Percentiles rank a stretch among this genome's conserved stretches.
phyloP scores from a whole-genome alignment of 2,797 vertebrate species.

The Jordanella pulchra region DNA sequence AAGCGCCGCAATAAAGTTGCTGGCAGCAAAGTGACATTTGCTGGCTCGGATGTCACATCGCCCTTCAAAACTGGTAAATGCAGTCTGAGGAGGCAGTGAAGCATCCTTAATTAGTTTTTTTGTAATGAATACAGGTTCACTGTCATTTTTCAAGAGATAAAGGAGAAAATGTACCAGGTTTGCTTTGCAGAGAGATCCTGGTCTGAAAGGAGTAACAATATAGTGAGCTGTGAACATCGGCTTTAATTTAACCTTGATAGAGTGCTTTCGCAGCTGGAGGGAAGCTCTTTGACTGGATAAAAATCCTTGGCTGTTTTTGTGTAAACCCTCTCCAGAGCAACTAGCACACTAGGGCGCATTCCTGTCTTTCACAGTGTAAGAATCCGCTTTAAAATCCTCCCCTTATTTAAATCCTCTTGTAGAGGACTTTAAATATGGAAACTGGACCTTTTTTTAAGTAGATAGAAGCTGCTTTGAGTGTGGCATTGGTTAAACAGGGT shows the following conservation, averaged over 20 bases:
- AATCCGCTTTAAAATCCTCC: slow-evolving; percentile 34
- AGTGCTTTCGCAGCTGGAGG: slow-evolving; percentile 62
- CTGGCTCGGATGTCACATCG: slow-evolving; percentile 54
- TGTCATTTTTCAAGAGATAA: slow-evolving; percentile 52
- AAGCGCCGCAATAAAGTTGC: slow-evolving; percentile 23
- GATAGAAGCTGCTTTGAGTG: slow-evolving; percentile 30
- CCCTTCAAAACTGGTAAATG: slow-evolving; percentile 37
- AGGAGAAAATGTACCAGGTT: slow-evolving; percentile 50
- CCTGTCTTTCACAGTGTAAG: slow-evolving; percentile 30
- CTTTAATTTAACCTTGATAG: slow-evolving; percentile 62
- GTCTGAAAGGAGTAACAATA: slow-evolving; percentile 41
- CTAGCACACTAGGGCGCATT: slow-evolving; percentile 44
- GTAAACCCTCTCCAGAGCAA: slow-evolving; percentile 36
- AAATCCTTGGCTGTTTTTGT: slow-evolving; percentile 57
- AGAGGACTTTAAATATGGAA: slow-evolving; percentile 17
- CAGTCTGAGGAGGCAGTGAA: slow-evolving; percentile 40
- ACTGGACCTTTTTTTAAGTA: slow-evolving; percentile 26
- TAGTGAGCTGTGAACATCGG: slow-evolving; percentile 36
- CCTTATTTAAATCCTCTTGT: slow-evolving; percentile 31
- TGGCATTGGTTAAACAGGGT: neutral
- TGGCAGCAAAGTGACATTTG: slow-evolving; percentile 48
- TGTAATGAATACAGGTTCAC: slow-evolving; percentile 44
- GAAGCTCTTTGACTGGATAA: slow-evolving; percentile 49
- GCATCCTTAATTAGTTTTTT: slow-evolving; percentile 44
- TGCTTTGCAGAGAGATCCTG: slow-evolving; percentile 41